Evolutionary conservation across 1,140 invertebrate genomes (phyloP), one percentile per base, ranked within the genome.

Genomic region (Orius insidiosus): DNA sequence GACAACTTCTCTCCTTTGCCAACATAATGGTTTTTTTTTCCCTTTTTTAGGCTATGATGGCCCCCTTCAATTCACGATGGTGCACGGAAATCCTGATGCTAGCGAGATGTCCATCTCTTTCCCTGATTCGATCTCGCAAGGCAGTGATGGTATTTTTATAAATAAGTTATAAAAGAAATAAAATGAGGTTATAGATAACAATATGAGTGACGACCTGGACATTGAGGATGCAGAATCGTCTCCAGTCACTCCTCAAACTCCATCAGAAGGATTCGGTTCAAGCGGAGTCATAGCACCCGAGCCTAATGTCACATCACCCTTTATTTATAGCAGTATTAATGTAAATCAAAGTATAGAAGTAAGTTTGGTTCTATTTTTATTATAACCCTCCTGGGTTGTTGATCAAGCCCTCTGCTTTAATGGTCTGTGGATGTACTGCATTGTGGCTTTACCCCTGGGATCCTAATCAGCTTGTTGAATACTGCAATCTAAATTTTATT

Each of bases 41-140:
- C n/a, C 16, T 4, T 55, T 48, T 56, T 18, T 58, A 81, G 78
- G 75, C 56, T 87, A 86, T 61, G 81, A 85, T 68, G 80, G 82
- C 35, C 80, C 83, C 39, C 70, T 85, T 63, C 81, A 85, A 63
- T 86, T 76, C 59, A 75, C 75, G 54, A 78, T 84, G 68, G 73
- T 74, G 14, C 70, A 73, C 51, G 67, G 63, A 41, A 83, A 82
- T 65, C 74, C 80, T 9, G 80, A 85, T 63, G 75, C 52, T 15
- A 55, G 52, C 45, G 49, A 51, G 34, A 47, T 46, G 30, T 37
- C 55, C 32, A 50, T 53, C 33, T 36, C 47, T 19, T 42, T 53
- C 8, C 37, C 42, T 11, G 47, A 53, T 33, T 53, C 47, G 48
- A 36, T 45, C 18, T 50, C 53, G 11, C 48, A 46, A 19, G 49